A percentile compares a stretch with the other conserved stretches of the same genome.
Evolutionary conservation across 2,888 invertebrate genomes (phyloP).

Genomic region (Macrophya alboannulata): DNA sequence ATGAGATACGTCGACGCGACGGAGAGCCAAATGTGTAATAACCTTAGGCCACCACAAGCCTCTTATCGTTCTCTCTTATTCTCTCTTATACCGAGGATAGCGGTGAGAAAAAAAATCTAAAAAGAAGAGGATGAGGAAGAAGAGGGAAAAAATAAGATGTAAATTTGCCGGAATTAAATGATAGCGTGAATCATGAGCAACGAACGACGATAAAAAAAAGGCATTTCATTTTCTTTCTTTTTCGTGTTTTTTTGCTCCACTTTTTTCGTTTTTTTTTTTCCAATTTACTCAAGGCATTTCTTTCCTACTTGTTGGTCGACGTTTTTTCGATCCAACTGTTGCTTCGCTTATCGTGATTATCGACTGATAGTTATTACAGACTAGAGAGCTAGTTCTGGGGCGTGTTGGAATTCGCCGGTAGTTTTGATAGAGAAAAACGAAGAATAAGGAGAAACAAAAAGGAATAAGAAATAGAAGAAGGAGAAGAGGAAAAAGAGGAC

Average conservation of each 20-base stretch:
- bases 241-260: not conserved
- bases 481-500: not conserved
- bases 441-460: not conserved
- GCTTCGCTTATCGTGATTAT: conserved; percentile 46
- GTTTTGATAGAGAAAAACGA: not conserved
- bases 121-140: not conserved
- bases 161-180: conserved; percentile 5
- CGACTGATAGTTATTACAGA: conserved; percentile 47
- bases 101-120: not conserved
- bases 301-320: conserved; percentile 35
- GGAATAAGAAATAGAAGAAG: not conserved
- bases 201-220: not conserved
- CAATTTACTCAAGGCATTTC: conserved; percentile 28
- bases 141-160: not conserved
- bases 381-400: conserved; percentile 6
- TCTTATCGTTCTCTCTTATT: conserved; percentile 15
- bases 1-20: conserved; percentile 25
- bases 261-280: not conserved
- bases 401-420: conserved; percentile 5
- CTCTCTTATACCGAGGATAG: not conserved
- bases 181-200: conserved; percentile 4
- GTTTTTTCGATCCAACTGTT: conserved; percentile 41
- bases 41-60: conserved; percentile 29
- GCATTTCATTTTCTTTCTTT: not conserved
- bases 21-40: conserved; percentile 45